These are phyloP conservation scores for Psettodes erumei DNA, from an alignment of 2,113 vertebrate species.

Conservation along the genomic window DNA sequence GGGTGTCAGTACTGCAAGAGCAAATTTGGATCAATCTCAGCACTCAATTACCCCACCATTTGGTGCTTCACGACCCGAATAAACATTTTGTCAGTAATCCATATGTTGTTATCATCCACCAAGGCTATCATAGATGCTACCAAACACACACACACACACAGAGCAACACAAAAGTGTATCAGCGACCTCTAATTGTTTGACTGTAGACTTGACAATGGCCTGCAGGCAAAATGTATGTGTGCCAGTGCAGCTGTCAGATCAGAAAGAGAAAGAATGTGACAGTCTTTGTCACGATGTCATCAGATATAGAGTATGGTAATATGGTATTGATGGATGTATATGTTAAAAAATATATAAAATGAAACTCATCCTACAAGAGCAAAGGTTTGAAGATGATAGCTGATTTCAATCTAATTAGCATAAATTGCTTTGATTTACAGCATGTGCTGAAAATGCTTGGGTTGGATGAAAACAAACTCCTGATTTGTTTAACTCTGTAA, in stretches of 20 bases:
- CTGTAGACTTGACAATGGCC: constrained; percentile 63
- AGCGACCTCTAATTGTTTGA: constrained; percentile 58
- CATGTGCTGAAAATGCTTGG: not conserved
- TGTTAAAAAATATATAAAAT: not conserved
- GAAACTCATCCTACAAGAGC: not conserved
- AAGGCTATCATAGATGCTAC: constrained; percentile 46
- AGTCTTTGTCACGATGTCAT: constrained; percentile 31
- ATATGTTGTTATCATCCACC: constrained; percentile 72
- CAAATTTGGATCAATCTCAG: constrained; percentile 75
- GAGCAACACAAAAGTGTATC: constrained; percentile 42
- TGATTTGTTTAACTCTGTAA: constrained; percentile 2
- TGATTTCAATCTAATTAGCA: constrained; percentile 3
- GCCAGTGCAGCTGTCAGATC: constrained; percentile 58
- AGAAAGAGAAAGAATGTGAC: constrained; percentile 32
- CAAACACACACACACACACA: constrained; percentile 33
- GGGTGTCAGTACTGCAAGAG: constrained; percentile 47
- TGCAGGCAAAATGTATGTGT: constrained; percentile 52
- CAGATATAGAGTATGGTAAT: constrained; percentile 12
- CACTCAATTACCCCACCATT: constrained; percentile 69
- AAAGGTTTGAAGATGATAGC: not conserved
- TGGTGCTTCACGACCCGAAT: constrained; percentile 72
- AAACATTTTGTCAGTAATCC: constrained; percentile 76
- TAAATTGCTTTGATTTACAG: not conserved
- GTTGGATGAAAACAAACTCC: not conserved
- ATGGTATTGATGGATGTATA: not conserved